Evolutionary conservation across 2,888 invertebrate species (phyloP).

Genomic region (Lasius platythorax): DNA sequence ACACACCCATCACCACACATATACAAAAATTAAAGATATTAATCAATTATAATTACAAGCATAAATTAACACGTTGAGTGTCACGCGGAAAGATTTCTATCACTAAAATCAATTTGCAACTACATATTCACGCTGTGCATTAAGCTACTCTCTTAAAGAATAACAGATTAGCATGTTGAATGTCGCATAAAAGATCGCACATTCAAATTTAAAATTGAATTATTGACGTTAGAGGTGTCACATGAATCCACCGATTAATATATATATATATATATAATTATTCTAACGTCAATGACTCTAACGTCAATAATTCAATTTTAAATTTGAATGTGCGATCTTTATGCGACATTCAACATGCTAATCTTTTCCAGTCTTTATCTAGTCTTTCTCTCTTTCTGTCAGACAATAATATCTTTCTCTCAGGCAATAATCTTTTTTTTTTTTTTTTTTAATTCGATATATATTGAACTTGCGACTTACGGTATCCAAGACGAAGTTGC

Average conservation of each 20-base stretch:
- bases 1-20: neutral
- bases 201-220: too few species aligned
- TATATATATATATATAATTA: too few species aligned
- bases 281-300: too few species aligned
- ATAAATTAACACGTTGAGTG: neutral
- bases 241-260: too few species aligned
- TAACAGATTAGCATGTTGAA: neutral
- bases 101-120: neutral
- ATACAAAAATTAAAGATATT: neutral
- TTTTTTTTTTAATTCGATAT: neutral
- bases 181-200: too few species aligned
- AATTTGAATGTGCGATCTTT: neutral
- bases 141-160: neutral
- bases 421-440: neutral
- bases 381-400: neutral
- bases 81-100: neutral
- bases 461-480: constrained; percentile 55
- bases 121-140: neutral
- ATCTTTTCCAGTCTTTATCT: neutral
- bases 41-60: neutral
- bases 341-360: neutral
- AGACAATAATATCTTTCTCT: neutral
- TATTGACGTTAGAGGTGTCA: too few species aligned
- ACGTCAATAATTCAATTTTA: neutral
- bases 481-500: constrained; percentile 59